Conservation (phyloP, 2,888 invertebrate species). For the Eucera pruinosa region DNA sequence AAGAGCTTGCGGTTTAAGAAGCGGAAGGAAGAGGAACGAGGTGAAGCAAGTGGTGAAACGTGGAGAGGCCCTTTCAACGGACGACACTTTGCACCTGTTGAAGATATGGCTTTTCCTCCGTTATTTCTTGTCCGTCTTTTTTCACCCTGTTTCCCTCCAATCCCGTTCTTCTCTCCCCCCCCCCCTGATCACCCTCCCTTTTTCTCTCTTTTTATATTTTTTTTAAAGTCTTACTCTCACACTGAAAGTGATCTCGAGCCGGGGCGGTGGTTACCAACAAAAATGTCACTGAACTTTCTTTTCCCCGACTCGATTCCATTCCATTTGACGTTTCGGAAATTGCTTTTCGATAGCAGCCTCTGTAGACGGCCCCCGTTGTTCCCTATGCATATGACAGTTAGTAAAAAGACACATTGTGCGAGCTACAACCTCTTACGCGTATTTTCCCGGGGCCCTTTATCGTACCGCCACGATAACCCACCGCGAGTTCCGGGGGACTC, state of each 20-base stretch:
- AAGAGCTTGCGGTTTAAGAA: conserved; percentile 69
- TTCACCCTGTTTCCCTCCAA: neutral
- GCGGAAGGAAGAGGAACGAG: conserved; percentile 64
- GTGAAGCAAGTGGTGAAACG: conserved; percentile 43
- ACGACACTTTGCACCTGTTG: conserved; percentile 76
- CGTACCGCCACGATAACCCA: conserved; percentile 30
- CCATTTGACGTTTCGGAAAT: conserved; percentile 76
- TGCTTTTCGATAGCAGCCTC: conserved; percentile 74
- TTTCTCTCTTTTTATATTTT: neutral
- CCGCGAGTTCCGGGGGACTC: conserved; percentile 6
- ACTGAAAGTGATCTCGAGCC: conserved; percentile 59
- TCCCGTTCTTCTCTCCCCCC: neutral
- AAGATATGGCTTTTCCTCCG: conserved; percentile 66
- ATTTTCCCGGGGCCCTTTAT: conserved; percentile 30
- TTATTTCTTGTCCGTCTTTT: conserved; percentile 35
- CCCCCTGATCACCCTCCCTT: neutral
- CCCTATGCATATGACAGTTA: conserved; percentile 72
- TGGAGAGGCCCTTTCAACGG: conserved; percentile 69
- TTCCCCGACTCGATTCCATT: conserved; percentile 65
- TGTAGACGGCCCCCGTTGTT: conserved; percentile 69
- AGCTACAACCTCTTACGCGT: conserved; percentile 49
- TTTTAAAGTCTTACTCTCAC: conserved; percentile 54
- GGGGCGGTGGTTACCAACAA: conserved; percentile 56
- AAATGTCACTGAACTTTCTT: conserved; percentile 64
- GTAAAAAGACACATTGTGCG: conserved; percentile 64